Evolutionary conservation across 2,113 vertebrate genomes (phyloP).

Genomic region (Oryzias javanicus): DNA sequence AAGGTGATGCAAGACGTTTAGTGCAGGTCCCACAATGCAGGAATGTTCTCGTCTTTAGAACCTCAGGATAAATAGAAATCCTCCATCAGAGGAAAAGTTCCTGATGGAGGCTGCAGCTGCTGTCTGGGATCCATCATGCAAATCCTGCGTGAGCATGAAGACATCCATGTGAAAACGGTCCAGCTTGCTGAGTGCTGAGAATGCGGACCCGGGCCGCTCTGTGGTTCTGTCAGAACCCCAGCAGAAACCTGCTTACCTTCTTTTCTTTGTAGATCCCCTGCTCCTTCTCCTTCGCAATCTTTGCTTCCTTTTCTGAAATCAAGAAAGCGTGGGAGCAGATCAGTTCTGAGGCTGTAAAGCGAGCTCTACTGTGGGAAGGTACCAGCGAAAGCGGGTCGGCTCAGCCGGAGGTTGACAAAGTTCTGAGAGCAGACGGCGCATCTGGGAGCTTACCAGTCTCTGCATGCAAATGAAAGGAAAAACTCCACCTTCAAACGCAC

Average conservation of each 20-base stretch:
- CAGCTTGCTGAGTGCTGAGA: too few species aligned
- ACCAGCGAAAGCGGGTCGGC: neutral
- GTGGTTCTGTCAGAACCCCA: neutral
- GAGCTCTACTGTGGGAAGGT: neutral
- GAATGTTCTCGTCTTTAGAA: too few species aligned
- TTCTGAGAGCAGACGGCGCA: neutral
- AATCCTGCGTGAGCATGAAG: too few species aligned
- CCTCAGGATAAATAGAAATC: too few species aligned
- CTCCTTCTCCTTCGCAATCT: slow-evolving; percentile 94
- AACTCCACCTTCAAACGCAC: neutral
- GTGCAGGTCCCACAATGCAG: too few species aligned
- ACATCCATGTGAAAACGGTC: too few species aligned
- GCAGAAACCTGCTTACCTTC: slow-evolving; percentile 77
- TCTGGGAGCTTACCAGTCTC: neutral
- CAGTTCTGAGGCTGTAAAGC: neutral
- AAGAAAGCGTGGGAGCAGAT: slow-evolving; percentile 5
- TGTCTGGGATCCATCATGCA: too few species aligned
- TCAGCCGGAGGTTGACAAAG: slow-evolving; percentile 8
- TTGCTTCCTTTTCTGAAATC: slow-evolving; percentile 88
- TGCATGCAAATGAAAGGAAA: neutral
- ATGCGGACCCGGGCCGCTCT: too few species aligned
- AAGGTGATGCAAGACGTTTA: too few species aligned
- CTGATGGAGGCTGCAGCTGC: too few species aligned
- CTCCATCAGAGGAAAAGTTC: too few species aligned
- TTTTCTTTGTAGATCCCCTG: slow-evolving; percentile 95